phyloP scores from a whole-genome alignment of 2,113 vertebrate genomes.

The Ceyx cyanopectus region DNA sequence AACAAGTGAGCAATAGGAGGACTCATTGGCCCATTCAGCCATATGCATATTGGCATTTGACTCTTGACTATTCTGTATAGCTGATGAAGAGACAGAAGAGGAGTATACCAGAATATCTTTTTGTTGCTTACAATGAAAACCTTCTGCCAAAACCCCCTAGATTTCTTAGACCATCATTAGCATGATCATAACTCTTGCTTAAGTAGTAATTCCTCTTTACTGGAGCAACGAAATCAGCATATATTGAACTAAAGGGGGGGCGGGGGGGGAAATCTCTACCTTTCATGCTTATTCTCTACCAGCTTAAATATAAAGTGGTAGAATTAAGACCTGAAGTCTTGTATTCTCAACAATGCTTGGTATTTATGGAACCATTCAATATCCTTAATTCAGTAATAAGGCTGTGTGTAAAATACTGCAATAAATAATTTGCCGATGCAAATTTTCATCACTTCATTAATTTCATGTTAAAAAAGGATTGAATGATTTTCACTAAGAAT shows the following conservation, averaged over 20 bases:
- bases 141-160: neutral
- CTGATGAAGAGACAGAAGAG: neutral
- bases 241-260: neutral
- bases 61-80: neutral
- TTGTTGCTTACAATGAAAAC: neutral
- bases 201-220: neutral
- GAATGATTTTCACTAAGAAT: slow-evolving; percentile 6
- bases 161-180: neutral
- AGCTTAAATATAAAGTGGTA: neutral
- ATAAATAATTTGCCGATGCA: slow-evolving; percentile 44
- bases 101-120: neutral
- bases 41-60: neutral
- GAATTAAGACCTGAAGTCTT: slow-evolving; percentile 1
- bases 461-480: slow-evolving; percentile 28
- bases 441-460: slow-evolving; percentile 59
- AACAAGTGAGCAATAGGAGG: neutral
- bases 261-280: neutral
- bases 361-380: slow-evolving; percentile 37
- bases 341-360: neutral
- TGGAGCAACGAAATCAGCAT: neutral
- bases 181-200: neutral
- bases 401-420: neutral
- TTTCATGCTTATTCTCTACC: neutral
- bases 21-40: neutral
- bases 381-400: neutral